Evolutionary conservation across 2,113 vertebrate species (phyloP).

Genomic region (Stegastes partitus): DNA sequence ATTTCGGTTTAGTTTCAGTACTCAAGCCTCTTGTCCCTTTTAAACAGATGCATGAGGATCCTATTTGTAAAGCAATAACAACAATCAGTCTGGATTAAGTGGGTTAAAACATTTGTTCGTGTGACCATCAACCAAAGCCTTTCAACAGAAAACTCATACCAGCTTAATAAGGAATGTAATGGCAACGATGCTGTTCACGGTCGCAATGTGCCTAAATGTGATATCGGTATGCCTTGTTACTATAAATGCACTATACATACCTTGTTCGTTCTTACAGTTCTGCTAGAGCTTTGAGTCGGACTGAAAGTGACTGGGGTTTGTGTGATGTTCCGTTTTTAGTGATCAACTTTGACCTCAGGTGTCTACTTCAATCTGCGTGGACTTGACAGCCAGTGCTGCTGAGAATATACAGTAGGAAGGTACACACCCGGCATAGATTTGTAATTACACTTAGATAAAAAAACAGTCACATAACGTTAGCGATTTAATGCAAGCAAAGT

Average conservation of each 20-base stretch:
- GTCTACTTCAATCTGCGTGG: constrained; percentile 67
- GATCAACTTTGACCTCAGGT: constrained; percentile 73
- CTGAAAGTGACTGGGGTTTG: constrained; percentile 58
- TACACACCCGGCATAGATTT: constrained; percentile 9
- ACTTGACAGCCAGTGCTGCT: constrained; percentile 41
- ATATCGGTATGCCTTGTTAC: constrained; percentile 2
- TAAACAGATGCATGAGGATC: constrained; percentile 13
- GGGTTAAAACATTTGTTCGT: constrained; percentile 12
- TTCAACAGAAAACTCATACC: constrained; percentile 3
- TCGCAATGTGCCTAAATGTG: not conserved
- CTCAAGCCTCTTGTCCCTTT: not conserved
- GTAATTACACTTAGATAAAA: constrained; percentile 24
- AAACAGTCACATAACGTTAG: constrained; percentile 57
- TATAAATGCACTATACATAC: constrained; percentile 25
- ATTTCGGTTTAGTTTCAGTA: constrained; percentile 3
- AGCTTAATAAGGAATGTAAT: constrained; percentile 7
- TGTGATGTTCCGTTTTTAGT: constrained; percentile 72
- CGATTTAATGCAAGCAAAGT: constrained; percentile 65
- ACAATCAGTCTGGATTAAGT: constrained; percentile 8
- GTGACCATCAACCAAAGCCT: not conserved
- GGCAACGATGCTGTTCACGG: not conserved
- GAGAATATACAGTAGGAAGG: constrained; percentile 32
- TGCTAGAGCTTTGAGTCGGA: constrained; percentile 42
- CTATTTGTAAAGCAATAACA: constrained; percentile 2
- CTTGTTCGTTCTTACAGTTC: constrained; percentile 33